A percentile compares a stretch with the other conserved stretches of the same genome.
phyloP scores from a whole-genome alignment of 2,888 invertebrate genomes.

The Microctonus aethiopoides region DNA sequence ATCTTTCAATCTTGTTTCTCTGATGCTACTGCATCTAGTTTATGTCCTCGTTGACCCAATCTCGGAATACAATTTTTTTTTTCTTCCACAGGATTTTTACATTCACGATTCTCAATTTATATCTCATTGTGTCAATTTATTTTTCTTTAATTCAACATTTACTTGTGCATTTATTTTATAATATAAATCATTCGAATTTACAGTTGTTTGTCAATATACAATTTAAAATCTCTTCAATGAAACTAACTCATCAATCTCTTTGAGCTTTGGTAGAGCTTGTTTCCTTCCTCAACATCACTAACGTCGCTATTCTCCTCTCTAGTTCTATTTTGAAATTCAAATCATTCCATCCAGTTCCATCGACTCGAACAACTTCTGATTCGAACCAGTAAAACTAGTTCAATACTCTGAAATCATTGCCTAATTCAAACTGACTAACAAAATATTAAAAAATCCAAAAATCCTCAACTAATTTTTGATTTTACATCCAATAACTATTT shows the following conservation, averaged over 20 bases:
- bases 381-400: background rate
- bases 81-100: background rate
- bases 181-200: background rate
- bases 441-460: background rate
- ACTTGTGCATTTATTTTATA: background rate
- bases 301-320: background rate
- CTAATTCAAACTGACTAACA: background rate
- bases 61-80: background rate
- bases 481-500: no score
- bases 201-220: background rate
- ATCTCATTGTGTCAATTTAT: constrained; percentile 8
- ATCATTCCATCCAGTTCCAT: background rate
- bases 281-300: background rate
- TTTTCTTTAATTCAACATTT: constrained; percentile 1
- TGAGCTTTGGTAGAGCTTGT: background rate
- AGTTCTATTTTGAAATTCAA: constrained; percentile 3
- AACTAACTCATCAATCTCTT: constrained; percentile 2
- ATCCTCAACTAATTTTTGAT: background rate
- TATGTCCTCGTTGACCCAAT: constrained; percentile 1
- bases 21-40: constrained; percentile 10
- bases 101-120: background rate
- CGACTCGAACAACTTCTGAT: background rate
- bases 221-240: background rate
- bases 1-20: constrained; percentile 39
- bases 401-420: background rate